Percentiles rank a stretch among this genome's conserved stretches.
Conservation (phyloP, 2,888 invertebrate genomes). For the Odontomyia ornata region DNA sequence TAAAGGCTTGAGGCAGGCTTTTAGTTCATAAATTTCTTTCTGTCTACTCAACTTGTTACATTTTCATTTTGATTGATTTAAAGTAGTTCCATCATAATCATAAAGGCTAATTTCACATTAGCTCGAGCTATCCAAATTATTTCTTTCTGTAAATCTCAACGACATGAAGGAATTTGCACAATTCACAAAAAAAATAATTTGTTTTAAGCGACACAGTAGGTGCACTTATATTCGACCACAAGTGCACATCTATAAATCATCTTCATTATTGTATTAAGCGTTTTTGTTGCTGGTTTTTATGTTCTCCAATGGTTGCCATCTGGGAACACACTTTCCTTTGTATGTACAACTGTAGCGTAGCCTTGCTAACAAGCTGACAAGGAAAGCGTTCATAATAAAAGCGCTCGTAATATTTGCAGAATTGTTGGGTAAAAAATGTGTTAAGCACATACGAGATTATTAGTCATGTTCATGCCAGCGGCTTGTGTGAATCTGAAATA, state of each 20-base stretch:
- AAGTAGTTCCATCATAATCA: too few species aligned
- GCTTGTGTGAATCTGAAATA: too few species aligned
- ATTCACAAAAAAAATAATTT: too few species aligned
- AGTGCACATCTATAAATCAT: slow-evolving; percentile 16
- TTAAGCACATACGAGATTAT: slow-evolving; percentile 8
- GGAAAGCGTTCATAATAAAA: neutral
- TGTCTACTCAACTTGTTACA: too few species aligned
- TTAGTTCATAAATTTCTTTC: too few species aligned
- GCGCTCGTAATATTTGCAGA: neutral
- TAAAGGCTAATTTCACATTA: too few species aligned
- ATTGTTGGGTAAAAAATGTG: neutral
- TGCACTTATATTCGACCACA: slow-evolving; percentile 6
- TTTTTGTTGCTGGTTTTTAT: neutral
- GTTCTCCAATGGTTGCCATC: neutral
- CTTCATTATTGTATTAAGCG: slow-evolving; percentile 13
- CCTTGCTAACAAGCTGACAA: neutral
- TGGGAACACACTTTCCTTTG: neutral
- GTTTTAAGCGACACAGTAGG: neutral
- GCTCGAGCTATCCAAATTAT: too few species aligned
- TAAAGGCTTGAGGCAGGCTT: too few species aligned
- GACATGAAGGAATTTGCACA: too few species aligned
- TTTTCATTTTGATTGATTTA: too few species aligned
- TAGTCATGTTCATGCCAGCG: neutral
- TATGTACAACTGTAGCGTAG: neutral
- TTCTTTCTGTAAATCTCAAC: too few species aligned